These are phyloP conservation scores for Sphaerophoria taeniata DNA, from an alignment of 2,888 invertebrate genomes.

Conservation along the genomic window DNA sequence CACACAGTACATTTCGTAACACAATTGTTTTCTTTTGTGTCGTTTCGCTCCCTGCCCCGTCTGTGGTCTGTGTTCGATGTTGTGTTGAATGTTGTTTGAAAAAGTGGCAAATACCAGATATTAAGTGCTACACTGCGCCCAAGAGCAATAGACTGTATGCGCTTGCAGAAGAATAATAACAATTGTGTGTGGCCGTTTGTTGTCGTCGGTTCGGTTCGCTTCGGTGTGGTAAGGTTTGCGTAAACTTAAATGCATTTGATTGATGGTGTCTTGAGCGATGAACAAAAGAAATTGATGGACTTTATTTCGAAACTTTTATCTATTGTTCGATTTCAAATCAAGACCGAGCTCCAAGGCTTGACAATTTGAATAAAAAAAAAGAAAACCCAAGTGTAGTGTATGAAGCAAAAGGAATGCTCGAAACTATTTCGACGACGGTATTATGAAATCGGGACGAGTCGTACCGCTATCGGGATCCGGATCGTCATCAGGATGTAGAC, in stretches of 20 bases:
- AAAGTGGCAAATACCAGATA: constrained; percentile 58
- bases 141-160: constrained; percentile 60
- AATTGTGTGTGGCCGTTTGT: constrained; percentile 59
- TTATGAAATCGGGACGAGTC: constrained; percentile 73
- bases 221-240: constrained; percentile 67
- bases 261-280: constrained; percentile 57
- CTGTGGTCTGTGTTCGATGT: constrained; percentile 35
- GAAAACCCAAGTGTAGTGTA: not conserved
- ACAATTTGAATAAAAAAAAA: constrained; percentile 12
- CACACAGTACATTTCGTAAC: constrained; percentile 63
- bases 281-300: constrained; percentile 54
- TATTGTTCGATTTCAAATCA: not conserved
- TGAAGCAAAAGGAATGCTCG: constrained; percentile 65
- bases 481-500: constrained; percentile 69
- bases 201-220: not conserved
- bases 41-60: constrained; percentile 20
- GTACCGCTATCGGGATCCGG: constrained; percentile 62
- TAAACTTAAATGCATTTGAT: constrained; percentile 51
- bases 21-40: constrained; percentile 61
- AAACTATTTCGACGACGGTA: constrained; percentile 53
- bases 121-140: constrained; percentile 67
- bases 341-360: too few species aligned
- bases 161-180: not conserved
- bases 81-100: constrained; percentile 37
- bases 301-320: constrained; percentile 46